These are phyloP conservation scores for Labeo catla DNA, from an alignment of 2,113 vertebrate genomes.

Conservation along the genomic window DNA sequence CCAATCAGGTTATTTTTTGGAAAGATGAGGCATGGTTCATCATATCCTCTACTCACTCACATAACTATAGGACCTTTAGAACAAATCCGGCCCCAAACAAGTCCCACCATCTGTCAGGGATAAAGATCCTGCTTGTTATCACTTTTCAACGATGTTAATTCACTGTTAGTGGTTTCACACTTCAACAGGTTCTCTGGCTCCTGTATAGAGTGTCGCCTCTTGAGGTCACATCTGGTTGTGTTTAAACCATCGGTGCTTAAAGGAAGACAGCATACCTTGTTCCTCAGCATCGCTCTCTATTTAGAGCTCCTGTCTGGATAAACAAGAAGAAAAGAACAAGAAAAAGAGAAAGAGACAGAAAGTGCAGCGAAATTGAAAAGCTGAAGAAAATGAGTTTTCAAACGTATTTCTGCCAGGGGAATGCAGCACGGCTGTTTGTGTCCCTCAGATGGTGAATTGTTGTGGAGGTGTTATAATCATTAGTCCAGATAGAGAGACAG, in stretches of 20 bases:
- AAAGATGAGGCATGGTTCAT: neutral
- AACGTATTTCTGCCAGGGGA: slow-evolving; percentile 61
- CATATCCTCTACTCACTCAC: neutral
- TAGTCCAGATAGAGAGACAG: slow-evolving; percentile 62
- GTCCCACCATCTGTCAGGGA: neutral
- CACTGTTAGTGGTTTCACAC: slow-evolving; percentile 1
- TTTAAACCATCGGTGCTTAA: slow-evolving; percentile 10
- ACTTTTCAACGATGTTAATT: slow-evolving; percentile 30
- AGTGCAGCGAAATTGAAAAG: slow-evolving; percentile 63
- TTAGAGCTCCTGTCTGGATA: slow-evolving; percentile 16
- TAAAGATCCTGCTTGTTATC: slow-evolving; percentile 7
- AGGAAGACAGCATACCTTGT: neutral
- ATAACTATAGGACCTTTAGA: neutral
- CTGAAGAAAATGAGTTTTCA: slow-evolving; percentile 68
- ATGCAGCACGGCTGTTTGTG: slow-evolving; percentile 55
- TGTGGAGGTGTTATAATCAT: slow-evolving; percentile 60
- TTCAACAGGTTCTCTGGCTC: neutral
- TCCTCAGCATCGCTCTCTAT: neutral
- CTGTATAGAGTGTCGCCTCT: neutral
- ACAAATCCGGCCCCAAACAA: neutral
- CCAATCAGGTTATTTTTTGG: neutral
- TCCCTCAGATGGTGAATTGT: slow-evolving; percentile 59
- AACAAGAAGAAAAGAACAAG: neutral
- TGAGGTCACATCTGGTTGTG: neutral
- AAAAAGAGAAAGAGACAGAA: slow-evolving; percentile 17